Conservation (phyloP, 2,797 vertebrate species). For the Tympanoctomys barrerae region DNA sequence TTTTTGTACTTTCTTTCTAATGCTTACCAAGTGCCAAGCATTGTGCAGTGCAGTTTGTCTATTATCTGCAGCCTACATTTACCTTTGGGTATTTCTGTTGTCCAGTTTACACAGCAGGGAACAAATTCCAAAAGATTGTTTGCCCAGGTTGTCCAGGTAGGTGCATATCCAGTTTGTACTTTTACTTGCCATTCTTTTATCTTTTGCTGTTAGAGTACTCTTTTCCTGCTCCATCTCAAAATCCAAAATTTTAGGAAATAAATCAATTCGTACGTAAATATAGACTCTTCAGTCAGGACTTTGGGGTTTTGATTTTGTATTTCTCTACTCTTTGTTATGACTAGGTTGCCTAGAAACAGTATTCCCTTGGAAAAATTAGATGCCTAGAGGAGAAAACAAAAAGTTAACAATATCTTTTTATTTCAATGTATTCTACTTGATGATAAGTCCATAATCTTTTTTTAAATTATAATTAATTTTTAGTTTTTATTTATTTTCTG, state of each 20-base stretch:
- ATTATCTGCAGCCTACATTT: background rate
- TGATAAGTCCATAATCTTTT: background rate
- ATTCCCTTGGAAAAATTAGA: conserved; percentile 27
- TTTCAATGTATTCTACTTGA: conserved; percentile 34
- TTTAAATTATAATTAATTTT: too few species aligned
- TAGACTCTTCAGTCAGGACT: background rate
- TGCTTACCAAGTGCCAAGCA: background rate
- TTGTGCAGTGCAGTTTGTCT: background rate
- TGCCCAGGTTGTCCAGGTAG: conserved; percentile 1
- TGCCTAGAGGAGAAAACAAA: conserved; percentile 54
- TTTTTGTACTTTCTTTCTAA: background rate
- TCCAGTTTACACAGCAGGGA: background rate
- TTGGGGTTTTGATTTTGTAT: conserved; percentile 50
- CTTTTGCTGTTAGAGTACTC: background rate
- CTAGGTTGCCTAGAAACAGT: conserved; percentile 65
- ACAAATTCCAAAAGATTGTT: background rate
- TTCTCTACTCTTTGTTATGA: conserved; percentile 59
- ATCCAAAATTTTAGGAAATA: conserved; percentile 10
- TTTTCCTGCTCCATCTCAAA: background rate
- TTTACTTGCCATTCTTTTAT: background rate
- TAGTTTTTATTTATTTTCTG: too few species aligned
- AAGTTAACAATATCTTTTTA: conserved; percentile 26
- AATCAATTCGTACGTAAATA: background rate
- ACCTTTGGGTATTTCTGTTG: conserved; percentile 36
- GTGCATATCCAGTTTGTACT: background rate